Conservation (phyloP, 2,797 vertebrate species). For the Adrianichthys oophorus region DNA sequence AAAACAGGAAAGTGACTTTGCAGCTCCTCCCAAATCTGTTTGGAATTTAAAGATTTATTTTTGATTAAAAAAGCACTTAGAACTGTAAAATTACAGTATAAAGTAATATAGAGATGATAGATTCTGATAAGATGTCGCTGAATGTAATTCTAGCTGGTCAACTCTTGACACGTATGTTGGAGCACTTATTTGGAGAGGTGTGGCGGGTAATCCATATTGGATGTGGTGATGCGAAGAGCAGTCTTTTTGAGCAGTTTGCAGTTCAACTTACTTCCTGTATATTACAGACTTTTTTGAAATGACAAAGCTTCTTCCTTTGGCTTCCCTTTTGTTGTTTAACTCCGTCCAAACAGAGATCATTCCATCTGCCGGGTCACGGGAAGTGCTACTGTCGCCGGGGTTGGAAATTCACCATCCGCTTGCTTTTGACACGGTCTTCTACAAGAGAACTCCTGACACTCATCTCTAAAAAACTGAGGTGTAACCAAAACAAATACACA, state of each 20-base stretch:
- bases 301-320: conserved; percentile 33
- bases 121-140: conserved; percentile 23
- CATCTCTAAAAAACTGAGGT: conserved; percentile 44
- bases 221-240: conserved; percentile 82
- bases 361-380: conserved; percentile 70
- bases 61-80: conserved; percentile 62
- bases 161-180: conserved; percentile 36
- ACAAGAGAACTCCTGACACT: conserved; percentile 69
- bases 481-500: conserved; percentile 40
- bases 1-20: conserved; percentile 12
- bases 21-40: conserved; percentile 8
- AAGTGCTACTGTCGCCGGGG: conserved; percentile 69
- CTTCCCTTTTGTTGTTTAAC: conserved; percentile 39
- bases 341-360: conserved; percentile 78
- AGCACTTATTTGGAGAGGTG: conserved; percentile 55
- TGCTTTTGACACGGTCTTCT: conserved; percentile 75
- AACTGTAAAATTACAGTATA: conserved; percentile 61
- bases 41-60: conserved; percentile 5
- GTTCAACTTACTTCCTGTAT: conserved; percentile 72
- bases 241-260: conserved; percentile 61
- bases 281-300: conserved; percentile 69
- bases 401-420: conserved; percentile 64
- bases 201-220: conserved; percentile 99
- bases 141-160: conserved; percentile 29
- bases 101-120: conserved; percentile 23